These are phyloP conservation scores for Sceliomorpha sp. DNA, from an alignment of 2,888 invertebrate species.

Conservation along the genomic window DNA sequence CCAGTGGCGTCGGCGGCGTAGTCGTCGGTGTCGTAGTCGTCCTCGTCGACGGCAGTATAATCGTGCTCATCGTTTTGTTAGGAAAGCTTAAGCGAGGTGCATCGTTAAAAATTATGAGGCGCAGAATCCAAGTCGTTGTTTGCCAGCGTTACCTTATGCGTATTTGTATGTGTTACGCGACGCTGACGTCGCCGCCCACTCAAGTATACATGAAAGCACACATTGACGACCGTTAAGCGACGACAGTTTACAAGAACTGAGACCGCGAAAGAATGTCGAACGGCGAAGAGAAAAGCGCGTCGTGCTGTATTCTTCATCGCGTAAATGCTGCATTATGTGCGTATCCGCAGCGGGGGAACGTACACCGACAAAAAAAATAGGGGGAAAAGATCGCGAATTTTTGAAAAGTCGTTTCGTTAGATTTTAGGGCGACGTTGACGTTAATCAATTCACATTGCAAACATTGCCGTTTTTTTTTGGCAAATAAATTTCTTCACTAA, in stretches of 20 bases:
- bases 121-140: constrained; percentile 21
- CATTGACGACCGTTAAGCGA: constrained; percentile 41
- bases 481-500: no score
- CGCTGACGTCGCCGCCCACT: constrained; percentile 22
- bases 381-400: neutral
- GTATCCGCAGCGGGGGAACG: constrained; percentile 17
- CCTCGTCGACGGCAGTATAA: constrained; percentile 7
- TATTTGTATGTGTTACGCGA: constrained; percentile 4
- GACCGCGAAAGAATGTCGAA: constrained; percentile 19
- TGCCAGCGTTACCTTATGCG: constrained; percentile 20
- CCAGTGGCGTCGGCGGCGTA: constrained; percentile 40
- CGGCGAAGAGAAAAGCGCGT: constrained; percentile 23
- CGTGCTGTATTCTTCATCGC: constrained; percentile 1
- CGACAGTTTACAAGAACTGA: constrained; percentile 18
- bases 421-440: constrained; percentile 2
- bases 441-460: no score
- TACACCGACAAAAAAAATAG: neutral
- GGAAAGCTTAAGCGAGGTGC: constrained; percentile 55
- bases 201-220: constrained; percentile 21
- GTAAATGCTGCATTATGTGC: neutral
- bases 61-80: constrained; percentile 41
- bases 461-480: no score
- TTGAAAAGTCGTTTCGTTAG: no score
- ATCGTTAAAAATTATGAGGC: constrained; percentile 69
- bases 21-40: constrained; percentile 41